Conservation (phyloP, 2,797 vertebrate species). For the Alfaro cultratus region DNA sequence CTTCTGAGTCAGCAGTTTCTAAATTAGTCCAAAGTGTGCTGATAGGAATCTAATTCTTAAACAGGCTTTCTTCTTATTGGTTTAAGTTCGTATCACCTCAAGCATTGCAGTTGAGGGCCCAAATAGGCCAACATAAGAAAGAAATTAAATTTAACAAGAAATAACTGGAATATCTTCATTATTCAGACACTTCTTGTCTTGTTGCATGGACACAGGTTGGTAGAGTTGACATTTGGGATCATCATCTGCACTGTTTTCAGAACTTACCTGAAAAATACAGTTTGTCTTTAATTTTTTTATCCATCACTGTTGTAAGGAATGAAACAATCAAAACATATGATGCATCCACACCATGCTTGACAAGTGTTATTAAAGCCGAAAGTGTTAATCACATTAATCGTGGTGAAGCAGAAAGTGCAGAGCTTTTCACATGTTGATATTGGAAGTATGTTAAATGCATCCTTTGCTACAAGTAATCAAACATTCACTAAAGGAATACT, state of each 20-base stretch:
- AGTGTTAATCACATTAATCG: no score
- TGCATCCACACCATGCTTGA: not conserved
- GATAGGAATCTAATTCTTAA: constrained; percentile 53
- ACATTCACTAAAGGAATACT: no score
- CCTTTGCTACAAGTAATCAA: no score
- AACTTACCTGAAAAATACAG: not conserved
- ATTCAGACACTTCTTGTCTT: not conserved
- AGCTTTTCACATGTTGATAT: no score
- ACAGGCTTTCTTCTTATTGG: constrained; percentile 26
- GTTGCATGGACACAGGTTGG: not conserved
- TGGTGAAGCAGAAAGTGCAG: no score
- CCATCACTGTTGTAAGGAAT: not conserved
- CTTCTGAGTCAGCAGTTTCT: constrained; percentile 58
- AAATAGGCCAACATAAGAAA: constrained; percentile 15
- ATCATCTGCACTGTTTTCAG: not conserved
- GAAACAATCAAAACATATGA: not conserved
- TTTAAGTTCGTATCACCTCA: constrained; percentile 5
- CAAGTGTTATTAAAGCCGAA: not conserved
- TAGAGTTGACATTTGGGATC: not conserved
- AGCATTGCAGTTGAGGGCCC: constrained; percentile 4
- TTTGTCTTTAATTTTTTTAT: not conserved
- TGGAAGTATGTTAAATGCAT: no score
- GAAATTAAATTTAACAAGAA: not conserved
- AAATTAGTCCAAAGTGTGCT: constrained; percentile 55
- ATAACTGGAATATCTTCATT: constrained; percentile 14